Percentiles rank a stretch among this genome's conserved stretches.
Evolutionary conservation across 2,888 invertebrate species (phyloP).

Genomic region (Exephanes ischioxanthus): DNA sequence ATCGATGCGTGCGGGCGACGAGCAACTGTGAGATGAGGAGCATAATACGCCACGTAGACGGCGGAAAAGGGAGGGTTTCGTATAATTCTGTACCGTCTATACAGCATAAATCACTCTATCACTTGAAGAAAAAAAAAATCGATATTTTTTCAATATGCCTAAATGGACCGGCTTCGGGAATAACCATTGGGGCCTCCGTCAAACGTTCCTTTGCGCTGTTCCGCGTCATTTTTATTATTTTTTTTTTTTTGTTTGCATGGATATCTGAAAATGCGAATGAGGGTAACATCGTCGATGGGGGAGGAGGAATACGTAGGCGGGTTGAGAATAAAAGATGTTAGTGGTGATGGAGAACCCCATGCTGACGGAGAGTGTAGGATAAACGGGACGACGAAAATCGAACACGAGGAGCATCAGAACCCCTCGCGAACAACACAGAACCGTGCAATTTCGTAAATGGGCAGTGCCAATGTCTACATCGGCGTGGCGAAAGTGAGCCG

Average conservation of each 20-base stretch:
- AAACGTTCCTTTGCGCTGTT: constrained; percentile 53
- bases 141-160: constrained; percentile 80
- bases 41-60: constrained; percentile 7
- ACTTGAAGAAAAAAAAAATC: constrained; percentile 75
- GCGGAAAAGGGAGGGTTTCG: not conserved
- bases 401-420: constrained; percentile 53
- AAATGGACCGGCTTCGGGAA: constrained; percentile 74
- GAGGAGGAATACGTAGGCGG: constrained; percentile 61
- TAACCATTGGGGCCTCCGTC: constrained; percentile 55
- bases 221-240: constrained; percentile 39
- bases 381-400: constrained; percentile 41
- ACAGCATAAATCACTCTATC: constrained; percentile 68
- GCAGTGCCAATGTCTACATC: constrained; percentile 71
- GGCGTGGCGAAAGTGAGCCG: constrained; percentile 24
- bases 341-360: constrained; percentile 57
- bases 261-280: constrained; percentile 55
- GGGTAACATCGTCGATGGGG: constrained; percentile 67
- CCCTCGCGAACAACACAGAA: constrained; percentile 56
- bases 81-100: constrained; percentile 19
- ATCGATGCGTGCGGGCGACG: constrained; percentile 48
- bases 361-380: constrained; percentile 6
- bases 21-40: constrained; percentile 18
- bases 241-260: constrained; percentile 33
- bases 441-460: constrained; percentile 77
- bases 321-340: constrained; percentile 68